These are phyloP conservation scores for Enteromius afrohamiltoni DNA, from an alignment of 2,797 vertebrate genomes.

Conservation along the genomic window DNA sequence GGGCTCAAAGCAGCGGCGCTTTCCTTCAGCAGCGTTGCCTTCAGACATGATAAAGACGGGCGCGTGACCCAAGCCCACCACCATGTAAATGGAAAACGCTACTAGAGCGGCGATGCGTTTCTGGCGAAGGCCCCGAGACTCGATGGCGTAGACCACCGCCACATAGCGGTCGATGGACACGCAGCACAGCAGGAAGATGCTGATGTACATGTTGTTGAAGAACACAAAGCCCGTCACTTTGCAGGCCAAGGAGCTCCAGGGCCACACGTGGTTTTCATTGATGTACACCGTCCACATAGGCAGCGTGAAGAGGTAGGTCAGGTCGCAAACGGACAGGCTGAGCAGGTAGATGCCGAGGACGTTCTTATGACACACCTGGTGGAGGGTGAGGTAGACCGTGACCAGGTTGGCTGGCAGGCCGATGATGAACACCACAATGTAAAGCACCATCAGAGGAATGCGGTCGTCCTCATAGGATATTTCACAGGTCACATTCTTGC, in stretches of 20 bases:
- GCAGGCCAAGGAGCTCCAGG: constrained; percentile 69
- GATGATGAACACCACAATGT: constrained; percentile 76
- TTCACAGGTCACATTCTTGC: constrained; percentile 53
- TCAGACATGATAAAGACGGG: constrained; percentile 76
- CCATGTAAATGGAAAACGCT: constrained; percentile 54
- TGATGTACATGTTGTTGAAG: constrained; percentile 93
- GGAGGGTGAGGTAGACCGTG: constrained; percentile 77
- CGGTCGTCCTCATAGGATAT: constrained; percentile 66
- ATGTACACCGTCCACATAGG: constrained; percentile 87
- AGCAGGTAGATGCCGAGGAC: constrained; percentile 86
- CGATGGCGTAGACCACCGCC: constrained; percentile 81
- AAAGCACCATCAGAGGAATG: constrained; percentile 75
- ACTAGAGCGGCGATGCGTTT: constrained; percentile 68
- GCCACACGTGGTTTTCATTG: constrained; percentile 72
- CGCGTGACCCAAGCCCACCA: constrained; percentile 71
- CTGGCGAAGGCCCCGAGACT: constrained; percentile 77
- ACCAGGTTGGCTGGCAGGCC: constrained; percentile 86
- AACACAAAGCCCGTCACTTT: constrained; percentile 83
- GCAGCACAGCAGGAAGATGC: constrained; percentile 90
- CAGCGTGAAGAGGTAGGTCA: constrained; percentile 85
- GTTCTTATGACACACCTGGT: constrained; percentile 78
- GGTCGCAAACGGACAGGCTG: constrained; percentile 85
- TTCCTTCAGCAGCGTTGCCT: rapidly evolving
- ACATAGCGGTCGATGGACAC: constrained; percentile 87
- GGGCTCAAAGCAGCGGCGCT: constrained; percentile 81